Evolutionary conservation across 2,888 invertebrate species (phyloP), one percentile per base, ranked within the genome.

Genomic region (Ametastegia equiseti): DNA sequence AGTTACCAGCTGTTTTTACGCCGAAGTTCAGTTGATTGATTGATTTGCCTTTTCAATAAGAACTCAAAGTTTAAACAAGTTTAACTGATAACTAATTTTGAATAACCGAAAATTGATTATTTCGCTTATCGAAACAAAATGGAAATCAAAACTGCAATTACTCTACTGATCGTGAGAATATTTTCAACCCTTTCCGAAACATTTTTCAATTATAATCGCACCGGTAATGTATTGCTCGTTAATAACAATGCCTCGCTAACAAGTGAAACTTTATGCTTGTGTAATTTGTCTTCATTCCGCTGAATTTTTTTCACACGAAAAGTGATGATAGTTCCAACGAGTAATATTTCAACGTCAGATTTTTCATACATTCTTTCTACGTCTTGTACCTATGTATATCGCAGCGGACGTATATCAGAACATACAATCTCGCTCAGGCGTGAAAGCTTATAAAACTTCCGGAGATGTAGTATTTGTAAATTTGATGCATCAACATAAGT

Each of bases 341-440:
- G 60, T 60, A 60, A 60, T 60, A 71, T 45, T 71, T 71, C 71
- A 71, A 71, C 71, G 71, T 71, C 71, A 45, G n/a, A 71, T 71
- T 71, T 71, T 71, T 30, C 27, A n/a, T 7, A 47, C 45, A 30
- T 47, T 45, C 71, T 30, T 71, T 36, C 6, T 71, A 15, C 47
- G 27, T 45, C 23, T 15, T 47, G n/a, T n/a, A n/a, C n/a, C n/a
- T n/a, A 47, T 45, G 23, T 45, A 65, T 11, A 71, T 71, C 45
- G 33, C 45, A 47, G 30, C 30, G 30, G 45, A 45, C 45, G 30
- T 71, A n/a, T n/a, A 27, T 30, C 27, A 45, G 15, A 71, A 27
- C 47, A 47, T 71, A 45, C 23, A 45, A 42, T 71, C 47, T 27
- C 11, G 42, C 7, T 71, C 19, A 45, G 27, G 27, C 27, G 23